Evolutionary conservation across 2,797 vertebrate species (phyloP), one percentile per base, ranked within the genome.

Genomic region (Luscinia luscinia): DNA sequence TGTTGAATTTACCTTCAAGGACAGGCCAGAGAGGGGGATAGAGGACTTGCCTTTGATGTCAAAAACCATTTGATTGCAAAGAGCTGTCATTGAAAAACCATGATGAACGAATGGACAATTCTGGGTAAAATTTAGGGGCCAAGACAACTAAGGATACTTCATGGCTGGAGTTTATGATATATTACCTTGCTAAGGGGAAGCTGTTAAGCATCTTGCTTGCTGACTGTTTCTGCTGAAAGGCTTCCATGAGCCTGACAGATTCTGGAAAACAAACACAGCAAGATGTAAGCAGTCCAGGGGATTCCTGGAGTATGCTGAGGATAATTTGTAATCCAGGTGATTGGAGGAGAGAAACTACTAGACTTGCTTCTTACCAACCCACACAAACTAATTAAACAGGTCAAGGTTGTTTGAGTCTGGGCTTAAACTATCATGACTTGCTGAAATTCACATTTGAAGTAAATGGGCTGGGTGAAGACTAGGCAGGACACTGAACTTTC

Each of bases 21-120:
- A 40, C 18, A 68, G 30, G 13, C 6, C 36, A 61, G 15, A 14
- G 67, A 67, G 13, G 21, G 2, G 5, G 9, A 4, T 11, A 40
- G 5, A 10, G 3, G 9, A 2, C 2, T 24, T 57, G 6, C 9
- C 7, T 5, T 45, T 13, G 30, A 7, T 27, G 27, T 11, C 24
- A 45, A 59, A n/a, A 34, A 28, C 16, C 4, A 1, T 32, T 41
- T 52, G 11, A 48, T 4, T 45, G 12, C 49, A 30, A 41, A 32
- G 18, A 49, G 1, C 3, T 32, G 5, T 73, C 4, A 32, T 57
- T 73, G 24, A 68, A 57, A 55, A 73, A 40, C 8, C 11, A 7
- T 24, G 24, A 48, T 20, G 17, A 75, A 54, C 11, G 9, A 5
- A 17, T 59, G 11, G 27, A 75, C 8, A 49, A 24, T 15, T 79